Base-by-base conservation (phyloP, 2,797 vertebrate genomes). In the Myoxocephalus aenaeus region DNA sequence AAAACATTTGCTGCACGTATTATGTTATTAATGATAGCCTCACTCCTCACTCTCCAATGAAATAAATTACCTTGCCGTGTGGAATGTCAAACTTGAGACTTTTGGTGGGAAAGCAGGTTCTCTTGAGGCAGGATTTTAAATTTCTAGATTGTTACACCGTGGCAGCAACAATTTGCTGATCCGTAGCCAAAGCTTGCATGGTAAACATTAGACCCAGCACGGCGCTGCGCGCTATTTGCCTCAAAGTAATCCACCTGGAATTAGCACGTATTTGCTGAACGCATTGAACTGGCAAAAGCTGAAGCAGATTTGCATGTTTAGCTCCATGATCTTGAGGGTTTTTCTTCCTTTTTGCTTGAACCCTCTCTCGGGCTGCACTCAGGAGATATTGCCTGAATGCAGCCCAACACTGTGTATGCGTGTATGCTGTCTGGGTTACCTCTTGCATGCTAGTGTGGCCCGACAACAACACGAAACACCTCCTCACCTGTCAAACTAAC, bases 401-500 rank as follows among this genome's bases (percentile, higher is more conserved):
- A 61, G 56, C 50, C 1, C 8, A 3, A 70, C 32, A 3, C 42
- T 38, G 15, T 46, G 46, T 46, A 14, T 13, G 9, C 12, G 29
- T 63, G 58, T 50, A 15, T 32, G 53, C 29, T 15, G 9, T 59
- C 51, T 70, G 22, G 56, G 71, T 68, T 66, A 25, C 68, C 65
- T 67, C 65, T 51, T 42, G 50, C 20, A 14, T 48, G 67, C 65
- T 29, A 51, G n/a, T 57, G 56, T 50, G 63, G 12, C 42, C 58
- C 76, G 65, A 80, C 66, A 79, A 68, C 48, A 76, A 74, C 75
- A 77, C 44, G 62, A 38, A 73, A 74, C 58, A 61, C 62, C 50
- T 82, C 57, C 50, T 64, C 25, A 71, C 11, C 57, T 80, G 86
- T 73, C 81, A 75, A 76, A 81, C 59, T 70, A 80, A 78, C 73